These are phyloP conservation scores for Empidonax traillii DNA, from an alignment of 2,113 vertebrate genomes.

Conservation along the genomic window DNA sequence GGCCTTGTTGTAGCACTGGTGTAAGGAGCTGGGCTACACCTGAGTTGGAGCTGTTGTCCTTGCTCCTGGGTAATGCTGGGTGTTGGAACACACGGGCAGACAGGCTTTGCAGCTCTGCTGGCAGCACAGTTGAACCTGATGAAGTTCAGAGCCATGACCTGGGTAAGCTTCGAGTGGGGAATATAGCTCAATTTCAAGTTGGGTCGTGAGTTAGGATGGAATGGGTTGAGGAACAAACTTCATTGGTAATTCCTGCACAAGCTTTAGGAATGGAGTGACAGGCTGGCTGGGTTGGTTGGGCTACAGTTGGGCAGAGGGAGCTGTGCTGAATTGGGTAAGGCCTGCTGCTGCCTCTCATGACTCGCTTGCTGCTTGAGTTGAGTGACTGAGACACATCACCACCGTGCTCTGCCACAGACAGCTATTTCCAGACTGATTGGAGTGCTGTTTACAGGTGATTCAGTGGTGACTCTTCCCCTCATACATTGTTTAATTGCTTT, in stretches of 20 bases:
- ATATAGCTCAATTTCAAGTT: background rate
- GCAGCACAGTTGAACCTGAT: background rate
- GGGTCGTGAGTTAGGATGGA: background rate
- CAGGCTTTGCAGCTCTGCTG: background rate
- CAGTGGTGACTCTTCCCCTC: background rate
- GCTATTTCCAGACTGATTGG: background rate
- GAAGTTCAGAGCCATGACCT: background rate
- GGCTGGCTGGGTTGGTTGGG: background rate
- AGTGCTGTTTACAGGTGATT: background rate
- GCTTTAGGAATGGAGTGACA: background rate
- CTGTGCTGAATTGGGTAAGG: background rate
- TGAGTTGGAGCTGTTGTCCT: background rate
- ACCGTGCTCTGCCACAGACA: background rate
- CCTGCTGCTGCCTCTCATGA: background rate
- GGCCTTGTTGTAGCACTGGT: background rate
- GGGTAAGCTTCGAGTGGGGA: background rate
- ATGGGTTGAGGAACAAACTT: background rate
- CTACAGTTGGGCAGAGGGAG: background rate
- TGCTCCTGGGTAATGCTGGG: background rate
- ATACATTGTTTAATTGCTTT: background rate
- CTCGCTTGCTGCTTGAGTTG: background rate
- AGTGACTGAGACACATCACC: background rate
- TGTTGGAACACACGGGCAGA: rapidly evolving
- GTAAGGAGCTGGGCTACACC: background rate
- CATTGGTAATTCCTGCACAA: background rate